Percentiles rank a stretch among this genome's conserved stretches.
Conservation (phyloP, 2,888 invertebrate genomes). For the Drosophila setosimentum region DNA sequence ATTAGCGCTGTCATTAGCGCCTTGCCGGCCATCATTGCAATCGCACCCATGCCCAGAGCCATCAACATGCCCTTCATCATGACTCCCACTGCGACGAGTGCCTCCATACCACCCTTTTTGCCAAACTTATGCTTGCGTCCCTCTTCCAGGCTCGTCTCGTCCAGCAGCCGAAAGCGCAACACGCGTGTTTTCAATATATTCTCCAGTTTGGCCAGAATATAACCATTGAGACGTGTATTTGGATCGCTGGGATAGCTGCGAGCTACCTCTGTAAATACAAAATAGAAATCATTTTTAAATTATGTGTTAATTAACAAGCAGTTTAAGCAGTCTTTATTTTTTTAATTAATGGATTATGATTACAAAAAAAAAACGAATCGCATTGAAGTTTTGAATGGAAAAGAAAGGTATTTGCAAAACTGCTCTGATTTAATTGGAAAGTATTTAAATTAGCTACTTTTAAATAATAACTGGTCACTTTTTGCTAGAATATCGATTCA, state of each 20-base stretch:
- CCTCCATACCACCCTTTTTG: slow-evolving; percentile 86
- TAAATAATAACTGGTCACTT: neutral
- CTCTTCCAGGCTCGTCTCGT: slow-evolving; percentile 87
- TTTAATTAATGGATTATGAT: neutral
- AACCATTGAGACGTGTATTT: slow-evolving; percentile 91
- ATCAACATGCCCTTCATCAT: slow-evolving; percentile 91
- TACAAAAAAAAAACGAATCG: neutral
- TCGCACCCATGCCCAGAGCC: slow-evolving; percentile 90
- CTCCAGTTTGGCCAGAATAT: slow-evolving; percentile 89
- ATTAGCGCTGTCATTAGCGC: slow-evolving; percentile 93
- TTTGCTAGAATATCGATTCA: neutral
- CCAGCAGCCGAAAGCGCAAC: slow-evolving; percentile 89
- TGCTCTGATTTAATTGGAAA: neutral
- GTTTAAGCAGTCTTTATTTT: neutral
- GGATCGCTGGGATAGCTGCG: slow-evolving; percentile 91
- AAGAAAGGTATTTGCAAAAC: neutral
- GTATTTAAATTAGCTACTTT: neutral
- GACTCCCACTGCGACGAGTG: slow-evolving; percentile 87
- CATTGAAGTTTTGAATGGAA: neutral
- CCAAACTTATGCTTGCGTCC: slow-evolving; percentile 87
- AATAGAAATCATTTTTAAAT: neutral
- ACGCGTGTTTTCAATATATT: slow-evolving; percentile 91
- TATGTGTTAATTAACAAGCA: neutral
- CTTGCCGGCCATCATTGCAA: slow-evolving; percentile 93
- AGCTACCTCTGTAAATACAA: slow-evolving; percentile 87